These are phyloP conservation scores for Myanophis thanlyinensis DNA, from an alignment of 2,113 vertebrate genomes.

Conservation along the genomic window DNA sequence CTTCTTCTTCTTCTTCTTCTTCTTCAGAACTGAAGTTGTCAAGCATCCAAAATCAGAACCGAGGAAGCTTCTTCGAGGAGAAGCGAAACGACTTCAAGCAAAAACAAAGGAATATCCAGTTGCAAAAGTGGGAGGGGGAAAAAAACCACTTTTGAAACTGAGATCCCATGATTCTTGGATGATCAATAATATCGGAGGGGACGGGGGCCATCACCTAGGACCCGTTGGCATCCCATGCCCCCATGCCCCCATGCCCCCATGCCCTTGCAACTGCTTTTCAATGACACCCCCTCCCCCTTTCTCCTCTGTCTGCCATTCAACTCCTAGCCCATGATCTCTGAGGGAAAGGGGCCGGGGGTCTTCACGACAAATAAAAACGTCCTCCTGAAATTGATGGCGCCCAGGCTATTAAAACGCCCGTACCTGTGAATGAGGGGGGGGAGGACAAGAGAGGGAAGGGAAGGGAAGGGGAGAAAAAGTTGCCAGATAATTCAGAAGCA, in stretches of 20 bases:
- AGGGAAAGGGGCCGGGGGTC: background rate
- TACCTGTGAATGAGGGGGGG: background rate
- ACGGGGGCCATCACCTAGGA: no score
- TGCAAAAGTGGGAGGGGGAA: no score
- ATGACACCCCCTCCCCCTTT: background rate
- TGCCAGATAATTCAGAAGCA: background rate
- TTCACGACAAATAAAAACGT: background rate
- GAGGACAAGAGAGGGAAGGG: background rate
- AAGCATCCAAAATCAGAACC: no score
- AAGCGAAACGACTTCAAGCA: no score
- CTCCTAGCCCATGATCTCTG: conserved; percentile 11
- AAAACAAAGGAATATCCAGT: no score
- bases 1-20: no score
- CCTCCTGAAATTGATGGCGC: background rate
- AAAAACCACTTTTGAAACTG: no score
- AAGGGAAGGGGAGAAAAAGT: background rate
- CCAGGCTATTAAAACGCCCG: background rate
- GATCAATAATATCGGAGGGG: no score
- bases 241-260: background rate
- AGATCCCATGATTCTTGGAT: background rate
- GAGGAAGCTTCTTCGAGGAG: no score
- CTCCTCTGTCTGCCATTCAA: background rate
- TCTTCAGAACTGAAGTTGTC: no score
- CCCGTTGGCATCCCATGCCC: background rate
- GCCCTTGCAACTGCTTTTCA: conserved; percentile 38